Percentiles rank a stretch among this genome's conserved stretches.
phyloP scores from a whole-genome alignment of 2,888 invertebrate genomes.

The Resseliella maxima region DNA sequence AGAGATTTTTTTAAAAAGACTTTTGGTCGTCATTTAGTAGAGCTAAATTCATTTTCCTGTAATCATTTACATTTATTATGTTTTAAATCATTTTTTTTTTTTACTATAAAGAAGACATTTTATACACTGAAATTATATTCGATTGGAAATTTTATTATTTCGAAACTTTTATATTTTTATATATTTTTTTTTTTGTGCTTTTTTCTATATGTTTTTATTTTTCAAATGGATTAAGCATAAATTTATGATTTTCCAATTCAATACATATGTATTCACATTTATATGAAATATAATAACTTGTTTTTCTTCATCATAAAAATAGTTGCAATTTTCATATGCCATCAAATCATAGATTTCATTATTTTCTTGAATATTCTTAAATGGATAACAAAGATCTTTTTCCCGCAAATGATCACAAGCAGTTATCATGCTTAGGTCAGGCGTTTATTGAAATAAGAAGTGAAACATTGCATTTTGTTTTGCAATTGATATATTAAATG shows the following conservation, averaged over 20 bases:
- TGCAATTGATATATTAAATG: no score
- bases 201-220: not conserved
- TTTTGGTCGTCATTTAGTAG: no score
- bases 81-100: not conserved
- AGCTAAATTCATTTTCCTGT: not conserved
- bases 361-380: no score
- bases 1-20: no score
- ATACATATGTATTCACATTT: not conserved
- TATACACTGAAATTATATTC: not conserved
- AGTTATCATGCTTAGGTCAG: no score
- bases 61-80: not conserved
- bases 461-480: no score
- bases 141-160: not conserved
- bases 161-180: not conserved
- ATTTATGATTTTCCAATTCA: constrained; percentile 18
- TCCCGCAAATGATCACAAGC: no score
- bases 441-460: no score
- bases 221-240: constrained; percentile 25
- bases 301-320: no score
- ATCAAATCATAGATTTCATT: no score
- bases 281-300: not conserved
- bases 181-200: not conserved
- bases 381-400: no score
- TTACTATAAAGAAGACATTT: not conserved
- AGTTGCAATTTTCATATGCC: no score